These are phyloP conservation scores for Lucinisca nassula DNA, from an alignment of 2,888 invertebrate species.

Conservation along the genomic window DNA sequence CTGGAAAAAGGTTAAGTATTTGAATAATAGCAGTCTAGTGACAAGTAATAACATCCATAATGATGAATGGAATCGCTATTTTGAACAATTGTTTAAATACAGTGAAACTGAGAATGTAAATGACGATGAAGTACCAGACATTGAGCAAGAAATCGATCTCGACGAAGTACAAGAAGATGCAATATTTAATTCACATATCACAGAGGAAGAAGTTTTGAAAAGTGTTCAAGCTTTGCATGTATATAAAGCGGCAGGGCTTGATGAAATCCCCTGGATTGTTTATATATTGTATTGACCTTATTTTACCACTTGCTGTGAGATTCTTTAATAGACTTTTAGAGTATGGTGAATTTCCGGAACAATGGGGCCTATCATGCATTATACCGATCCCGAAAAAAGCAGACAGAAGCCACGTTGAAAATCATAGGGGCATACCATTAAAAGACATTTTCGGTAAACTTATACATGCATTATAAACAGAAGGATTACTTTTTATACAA, in stretches of 20 bases:
- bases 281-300: background rate
- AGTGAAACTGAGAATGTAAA: background rate
- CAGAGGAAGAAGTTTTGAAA: background rate
- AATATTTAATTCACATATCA: background rate
- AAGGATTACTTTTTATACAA: background rate
- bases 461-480: background rate
- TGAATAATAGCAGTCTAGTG: background rate
- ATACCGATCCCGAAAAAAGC: background rate
- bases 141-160: background rate
- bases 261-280: background rate
- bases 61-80: background rate
- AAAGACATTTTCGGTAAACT: background rate
- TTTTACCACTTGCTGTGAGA: background rate
- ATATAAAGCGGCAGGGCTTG: background rate
- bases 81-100: background rate
- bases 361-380: background rate
- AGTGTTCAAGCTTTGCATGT: background rate
- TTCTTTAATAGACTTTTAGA: background rate
- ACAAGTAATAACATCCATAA: background rate
- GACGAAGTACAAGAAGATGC: background rate
- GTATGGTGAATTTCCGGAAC: background rate
- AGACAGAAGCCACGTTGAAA: background rate
- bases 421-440: background rate
- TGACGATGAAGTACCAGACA: too few species aligned
- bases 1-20: background rate